These are phyloP conservation scores for Hyposoter dolosus DNA, from an alignment of 2,888 invertebrate genomes.

Conservation along the genomic window DNA sequence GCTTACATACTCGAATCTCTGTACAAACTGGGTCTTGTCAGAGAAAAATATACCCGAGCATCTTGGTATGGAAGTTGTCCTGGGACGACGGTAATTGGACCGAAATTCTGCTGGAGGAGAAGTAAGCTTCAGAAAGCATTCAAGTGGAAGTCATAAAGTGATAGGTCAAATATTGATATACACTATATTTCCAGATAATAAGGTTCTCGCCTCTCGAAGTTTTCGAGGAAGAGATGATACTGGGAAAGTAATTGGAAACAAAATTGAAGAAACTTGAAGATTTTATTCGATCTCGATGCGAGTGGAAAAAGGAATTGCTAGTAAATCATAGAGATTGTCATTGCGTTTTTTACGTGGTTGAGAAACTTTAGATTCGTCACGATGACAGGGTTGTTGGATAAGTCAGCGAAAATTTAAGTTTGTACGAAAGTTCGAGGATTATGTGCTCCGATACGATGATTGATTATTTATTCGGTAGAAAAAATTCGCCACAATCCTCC, in stretches of 20 bases:
- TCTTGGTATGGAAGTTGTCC: not conserved
- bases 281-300: not conserved
- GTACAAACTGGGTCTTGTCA: not conserved
- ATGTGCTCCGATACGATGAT: conserved; percentile 6
- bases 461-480: conserved; percentile 12
- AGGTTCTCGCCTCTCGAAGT: not conserved
- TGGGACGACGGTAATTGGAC: conserved; percentile 42
- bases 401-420: not conserved
- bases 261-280: not conserved
- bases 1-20: not conserved
- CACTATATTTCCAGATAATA: conserved; percentile 7
- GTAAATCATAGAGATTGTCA: not conserved
- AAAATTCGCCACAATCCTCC: conserved; percentile 2
- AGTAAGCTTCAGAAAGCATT: conserved; percentile 15
- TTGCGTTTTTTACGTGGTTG: not conserved
- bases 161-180: conserved; percentile 21
- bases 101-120: conserved; percentile 1
- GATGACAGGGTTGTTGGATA: not conserved
- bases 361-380: not conserved
- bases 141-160: conserved; percentile 38
- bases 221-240: not conserved
- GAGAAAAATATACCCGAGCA: not conserved
- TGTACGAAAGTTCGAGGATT: not conserved
- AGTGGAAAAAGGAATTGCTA: not conserved
- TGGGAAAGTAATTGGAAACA: conserved; percentile 1